Conservation (phyloP, 2,888 invertebrate genomes). For the Drosophila parthenogenetica region DNA sequence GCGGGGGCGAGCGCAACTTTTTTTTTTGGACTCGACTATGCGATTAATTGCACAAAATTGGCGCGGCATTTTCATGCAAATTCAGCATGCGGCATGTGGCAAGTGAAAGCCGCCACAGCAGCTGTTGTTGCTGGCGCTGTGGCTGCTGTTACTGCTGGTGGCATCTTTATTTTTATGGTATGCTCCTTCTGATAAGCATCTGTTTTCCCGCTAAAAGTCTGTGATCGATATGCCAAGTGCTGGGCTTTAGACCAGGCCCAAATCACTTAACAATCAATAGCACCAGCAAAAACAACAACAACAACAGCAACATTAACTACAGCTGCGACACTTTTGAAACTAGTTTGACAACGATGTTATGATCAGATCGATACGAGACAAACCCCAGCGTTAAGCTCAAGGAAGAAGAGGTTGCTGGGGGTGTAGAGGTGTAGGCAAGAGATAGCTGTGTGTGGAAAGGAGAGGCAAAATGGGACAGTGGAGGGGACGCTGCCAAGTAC, state of each 20-base stretch:
- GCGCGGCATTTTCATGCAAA: constrained; percentile 68
- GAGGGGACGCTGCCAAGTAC: constrained; percentile 42
- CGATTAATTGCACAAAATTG: constrained; percentile 78
- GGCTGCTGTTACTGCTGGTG: constrained; percentile 51
- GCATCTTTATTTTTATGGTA: constrained; percentile 71
- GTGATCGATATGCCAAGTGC: constrained; percentile 36
- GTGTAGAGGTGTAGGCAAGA: not conserved
- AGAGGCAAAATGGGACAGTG: not conserved
- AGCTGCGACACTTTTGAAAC: constrained; percentile 79
- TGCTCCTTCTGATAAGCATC: constrained; percentile 33
- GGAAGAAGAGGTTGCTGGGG: not conserved
- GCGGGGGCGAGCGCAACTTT: constrained; percentile 16
- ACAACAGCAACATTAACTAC: constrained; percentile 39
- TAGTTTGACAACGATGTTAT: constrained; percentile 72
- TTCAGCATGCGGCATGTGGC: constrained; percentile 30
- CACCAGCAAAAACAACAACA: constrained; percentile 37
- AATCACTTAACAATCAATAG: constrained; percentile 76
- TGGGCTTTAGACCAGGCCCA: constrained; percentile 53
- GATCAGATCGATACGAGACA: constrained; percentile 46
- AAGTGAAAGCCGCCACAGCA: constrained; percentile 65
- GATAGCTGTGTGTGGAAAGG: not conserved
- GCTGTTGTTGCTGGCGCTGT: not conserved
- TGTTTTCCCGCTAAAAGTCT: constrained; percentile 23
- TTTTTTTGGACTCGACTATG: constrained; percentile 43
- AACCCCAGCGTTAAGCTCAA: not conserved